Evolutionary conservation across 2,113 vertebrate genomes (phyloP).

Genomic region (Trochalopteron elliotii): DNA sequence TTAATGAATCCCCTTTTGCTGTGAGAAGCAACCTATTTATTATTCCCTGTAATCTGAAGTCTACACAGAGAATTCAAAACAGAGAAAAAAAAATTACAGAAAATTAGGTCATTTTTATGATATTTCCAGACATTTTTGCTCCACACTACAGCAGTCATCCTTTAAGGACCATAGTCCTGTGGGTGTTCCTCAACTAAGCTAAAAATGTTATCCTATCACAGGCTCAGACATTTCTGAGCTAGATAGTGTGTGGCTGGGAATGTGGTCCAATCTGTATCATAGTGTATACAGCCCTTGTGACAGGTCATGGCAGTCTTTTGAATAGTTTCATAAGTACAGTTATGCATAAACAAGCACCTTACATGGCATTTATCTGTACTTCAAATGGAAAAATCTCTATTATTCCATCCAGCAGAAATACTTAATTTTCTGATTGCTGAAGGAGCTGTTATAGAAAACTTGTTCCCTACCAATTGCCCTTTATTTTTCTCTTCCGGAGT

Average conservation of each 20-base stretch:
- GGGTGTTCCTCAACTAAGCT: neutral
- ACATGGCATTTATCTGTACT: neutral
- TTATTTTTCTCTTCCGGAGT: neutral
- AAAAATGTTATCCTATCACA: neutral
- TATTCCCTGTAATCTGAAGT: neutral
- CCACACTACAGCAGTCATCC: neutral
- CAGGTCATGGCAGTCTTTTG: neutral
- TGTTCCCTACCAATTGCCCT: neutral
- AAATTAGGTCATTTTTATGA: neutral
- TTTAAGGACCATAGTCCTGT: neutral
- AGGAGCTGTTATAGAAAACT: neutral
- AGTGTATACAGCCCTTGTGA: neutral
- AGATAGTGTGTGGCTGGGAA: accelerated
- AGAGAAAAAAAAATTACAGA: neutral
- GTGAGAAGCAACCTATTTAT: neutral
- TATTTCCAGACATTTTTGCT: neutral
- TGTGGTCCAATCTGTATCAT: neutral
- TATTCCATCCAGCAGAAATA: neutral
- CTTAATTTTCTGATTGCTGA: neutral
- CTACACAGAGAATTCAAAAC: neutral
- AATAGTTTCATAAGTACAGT: neutral
- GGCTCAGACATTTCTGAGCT: neutral
- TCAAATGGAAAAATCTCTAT: neutral
- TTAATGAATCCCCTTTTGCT: neutral
- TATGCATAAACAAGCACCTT: neutral